Percentiles rank a stretch among this genome's conserved stretches.
Conservation (phyloP, 2,888 invertebrate genomes). For the Stenurella melanura region DNA sequence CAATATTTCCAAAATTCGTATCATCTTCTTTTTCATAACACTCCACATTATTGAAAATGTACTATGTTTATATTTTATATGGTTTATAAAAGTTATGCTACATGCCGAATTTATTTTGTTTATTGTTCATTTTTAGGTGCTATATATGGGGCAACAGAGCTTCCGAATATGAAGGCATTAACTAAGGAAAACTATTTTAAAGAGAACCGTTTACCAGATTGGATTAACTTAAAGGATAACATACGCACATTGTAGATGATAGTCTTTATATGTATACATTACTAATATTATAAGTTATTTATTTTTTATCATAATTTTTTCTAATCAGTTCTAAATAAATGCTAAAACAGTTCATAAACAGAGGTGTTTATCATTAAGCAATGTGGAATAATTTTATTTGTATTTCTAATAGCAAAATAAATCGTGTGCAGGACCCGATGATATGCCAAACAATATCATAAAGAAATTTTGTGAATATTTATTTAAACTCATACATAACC, state of each 20-base stretch:
- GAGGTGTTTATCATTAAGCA: no score
- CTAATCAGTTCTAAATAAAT: neutral
- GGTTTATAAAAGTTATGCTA: no score
- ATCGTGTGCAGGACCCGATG: no score
- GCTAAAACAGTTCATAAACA: neutral
- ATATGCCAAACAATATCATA: no score
- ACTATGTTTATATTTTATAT: no score
- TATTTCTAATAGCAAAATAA: no score
- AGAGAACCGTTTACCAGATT: slow-evolving; percentile 85
- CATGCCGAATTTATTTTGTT: neutral
- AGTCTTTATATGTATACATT: neutral
- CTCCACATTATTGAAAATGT: no score
- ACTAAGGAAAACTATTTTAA: slow-evolving; percentile 85
- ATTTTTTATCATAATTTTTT: slow-evolving; percentile 8
- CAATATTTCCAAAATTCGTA: no score
- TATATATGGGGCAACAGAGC: slow-evolving; percentile 86
- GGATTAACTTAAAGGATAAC: slow-evolving; percentile 83
- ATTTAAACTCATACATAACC: no score
- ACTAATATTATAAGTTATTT: slow-evolving; percentile 15
- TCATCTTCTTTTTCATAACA: no score
- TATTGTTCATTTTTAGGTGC: slow-evolving; percentile 75
- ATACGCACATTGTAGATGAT: slow-evolving; percentile 69
- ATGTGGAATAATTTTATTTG: no score
- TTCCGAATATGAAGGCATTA: slow-evolving; percentile 81
- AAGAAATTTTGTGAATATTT: no score